Percentiles rank a stretch among this genome's conserved stretches.
phyloP scores from a whole-genome alignment of 2,113 vertebrate species.

The Corythornis cristatus region DNA sequence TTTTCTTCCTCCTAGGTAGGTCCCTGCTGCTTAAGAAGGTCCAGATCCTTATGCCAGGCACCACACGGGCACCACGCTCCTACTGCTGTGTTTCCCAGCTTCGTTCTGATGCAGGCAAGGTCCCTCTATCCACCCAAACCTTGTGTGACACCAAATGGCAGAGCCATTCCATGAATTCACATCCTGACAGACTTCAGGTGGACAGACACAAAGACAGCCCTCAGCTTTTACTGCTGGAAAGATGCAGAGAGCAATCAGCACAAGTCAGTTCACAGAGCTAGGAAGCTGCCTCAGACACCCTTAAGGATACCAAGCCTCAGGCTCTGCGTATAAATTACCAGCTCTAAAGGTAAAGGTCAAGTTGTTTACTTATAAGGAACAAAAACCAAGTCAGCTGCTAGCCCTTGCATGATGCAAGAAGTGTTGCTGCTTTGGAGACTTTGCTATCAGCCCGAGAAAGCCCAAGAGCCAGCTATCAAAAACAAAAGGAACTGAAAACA shows the following conservation, averaged over 20 bases:
- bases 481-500: neutral
- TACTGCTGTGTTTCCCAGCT: neutral
- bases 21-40: neutral
- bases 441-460: neutral
- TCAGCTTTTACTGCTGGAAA: neutral
- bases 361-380: neutral
- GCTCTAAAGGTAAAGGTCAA: neutral
- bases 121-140: neutral
- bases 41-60: neutral
- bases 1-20: neutral
- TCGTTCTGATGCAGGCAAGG: neutral
- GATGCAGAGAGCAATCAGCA: neutral
- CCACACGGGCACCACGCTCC: fast-evolving
- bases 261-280: fast-evolving
- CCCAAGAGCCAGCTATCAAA: neutral
- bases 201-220: neutral
- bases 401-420: neutral
- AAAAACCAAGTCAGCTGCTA: neutral
- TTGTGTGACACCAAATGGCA: neutral
- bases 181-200: neutral
- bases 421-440: neutral
- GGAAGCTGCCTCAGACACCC: neutral
- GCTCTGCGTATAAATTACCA: neutral
- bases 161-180: neutral
- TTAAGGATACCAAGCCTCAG: neutral